Evolutionary conservation across 2,797 vertebrate species (phyloP), one percentile per base, ranked within the genome.

Genomic region (Hirundo rustica): DNA sequence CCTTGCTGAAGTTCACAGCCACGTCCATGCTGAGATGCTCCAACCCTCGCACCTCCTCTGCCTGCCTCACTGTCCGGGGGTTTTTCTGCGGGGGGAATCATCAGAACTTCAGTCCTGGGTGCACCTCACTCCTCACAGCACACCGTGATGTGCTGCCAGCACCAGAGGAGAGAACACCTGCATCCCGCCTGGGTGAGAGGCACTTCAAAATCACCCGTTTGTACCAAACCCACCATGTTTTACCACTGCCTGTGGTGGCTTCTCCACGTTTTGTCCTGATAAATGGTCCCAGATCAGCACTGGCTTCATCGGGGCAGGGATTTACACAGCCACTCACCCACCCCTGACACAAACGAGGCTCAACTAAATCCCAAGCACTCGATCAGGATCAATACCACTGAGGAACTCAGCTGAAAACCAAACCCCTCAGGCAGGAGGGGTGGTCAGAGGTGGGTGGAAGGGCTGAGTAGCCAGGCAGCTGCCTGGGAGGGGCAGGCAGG

Each of bases 11-110:
- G 95, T 99, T 99, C 78, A 99, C 98, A 0, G 98, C 98, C 1
- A 98, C 95, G 14, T 98, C 98, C 99, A 99, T 99, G 91, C 97
- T 98, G 88, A 99, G 97, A 30, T 98, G 98, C 76, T 99, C 99
- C 40, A 98, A 96, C 4, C 97, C 98, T 15, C 98, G 89, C 34
- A 98, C 98, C 96, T 99, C 99, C 96, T 99, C 99, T 0, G 99
- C 99, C 94, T 98, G 97, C 32, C 99, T 98, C 80, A 99, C 98
- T 0, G 99, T 98, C 38, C 98, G 98, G 15, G 99, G 99, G 83
- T 99, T 99, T 98, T 99, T 99, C 99, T 99, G 96, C 26, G 34
- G 11, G 12, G 70, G 89, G 70, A 62, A 75, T 2, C 4, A 38
- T 0, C 44, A 40, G 8, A 64, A 6, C 3, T 1, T 26, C 29